Evolutionary conservation across 1,140 invertebrate species (phyloP).

Genomic region (Babylonia areolata): DNA sequence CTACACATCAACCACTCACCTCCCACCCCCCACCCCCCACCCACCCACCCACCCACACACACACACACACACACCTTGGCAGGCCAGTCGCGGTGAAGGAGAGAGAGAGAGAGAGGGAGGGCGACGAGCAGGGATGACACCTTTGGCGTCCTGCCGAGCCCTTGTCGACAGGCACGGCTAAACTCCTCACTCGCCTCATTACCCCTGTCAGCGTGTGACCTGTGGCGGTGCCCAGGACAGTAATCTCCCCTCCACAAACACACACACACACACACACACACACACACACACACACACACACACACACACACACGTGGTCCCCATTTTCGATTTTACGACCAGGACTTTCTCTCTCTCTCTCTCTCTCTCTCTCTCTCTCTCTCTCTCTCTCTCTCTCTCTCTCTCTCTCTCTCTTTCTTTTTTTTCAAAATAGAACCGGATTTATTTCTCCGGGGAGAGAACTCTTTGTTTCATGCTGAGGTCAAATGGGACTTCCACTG

Average conservation of each 20-base stretch:
- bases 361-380: neutral
- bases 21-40: too few species aligned
- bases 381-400: neutral
- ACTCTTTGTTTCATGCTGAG: too few species aligned
- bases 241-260: too few species aligned
- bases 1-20: too few species aligned
- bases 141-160: neutral
- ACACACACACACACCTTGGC: neutral
- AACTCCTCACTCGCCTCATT: neutral
- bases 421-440: too few species aligned
- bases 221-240: too few species aligned
- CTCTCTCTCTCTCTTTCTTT: neutral
- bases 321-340: too few species aligned
- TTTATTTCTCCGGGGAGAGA: too few species aligned
- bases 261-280: too few species aligned
- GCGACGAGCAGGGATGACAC: too few species aligned
- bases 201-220: neutral
- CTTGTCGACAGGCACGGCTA: neutral
- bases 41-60: constrained; percentile 13
- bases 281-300: neutral
- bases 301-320: neutral
- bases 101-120: too few species aligned
- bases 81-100: neutral
- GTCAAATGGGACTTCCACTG: too few species aligned
- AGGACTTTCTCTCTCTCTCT: neutral